Evolutionary conservation across 2,888 invertebrate genomes (phyloP), one percentile per base, ranked within the genome.

Genomic region (Stictocephala bisonia): DNA sequence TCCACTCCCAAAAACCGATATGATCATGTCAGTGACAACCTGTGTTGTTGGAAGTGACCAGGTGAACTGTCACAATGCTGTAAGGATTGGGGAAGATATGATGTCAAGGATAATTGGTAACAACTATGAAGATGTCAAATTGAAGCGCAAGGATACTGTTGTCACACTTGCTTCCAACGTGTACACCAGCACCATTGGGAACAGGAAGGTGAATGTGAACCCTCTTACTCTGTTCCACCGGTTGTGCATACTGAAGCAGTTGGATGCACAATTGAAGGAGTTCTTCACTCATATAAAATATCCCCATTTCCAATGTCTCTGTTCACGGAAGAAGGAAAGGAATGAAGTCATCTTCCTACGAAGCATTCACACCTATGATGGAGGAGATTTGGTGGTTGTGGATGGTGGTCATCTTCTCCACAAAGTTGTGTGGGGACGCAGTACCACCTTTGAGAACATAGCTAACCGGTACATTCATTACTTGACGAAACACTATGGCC

Each of bases 301-400:
- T 75, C 76, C 9, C 79, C 77, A 27, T 77, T 74, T 68, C 80
- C 77, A 20, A 26, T 75, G 58, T 74, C 73, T n/a, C 60, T 78
- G n/a, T 79, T 79, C 58, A 67, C 72, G 77, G 77, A 26, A 78
- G 77, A 77, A 76, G 76, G 11, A 79, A 80, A 53, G 74, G 74
- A 27, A 74, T 66, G 31, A 77, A 77, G 69, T 79, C 78, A 2
- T 51, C 51, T 51, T 58, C 58, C 41, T 70, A 70, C 44, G 29
- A 56, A n/a, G 48, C 73, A 29, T 73, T 73, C 24, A 73, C 72
- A 20, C 48, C 72, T 22, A 22, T 53, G n/a, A n/a, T 29, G 60
- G 60, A 40, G 18, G 3, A 35, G 31, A 40, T 22, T 60, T 35
- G 22, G 40, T 60, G 22, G 35, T 31, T 60, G 70, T 56, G 11